phyloP scores from a whole-genome alignment of 2,113 vertebrate genomes.

The Pygoscelis adeliae region DNA sequence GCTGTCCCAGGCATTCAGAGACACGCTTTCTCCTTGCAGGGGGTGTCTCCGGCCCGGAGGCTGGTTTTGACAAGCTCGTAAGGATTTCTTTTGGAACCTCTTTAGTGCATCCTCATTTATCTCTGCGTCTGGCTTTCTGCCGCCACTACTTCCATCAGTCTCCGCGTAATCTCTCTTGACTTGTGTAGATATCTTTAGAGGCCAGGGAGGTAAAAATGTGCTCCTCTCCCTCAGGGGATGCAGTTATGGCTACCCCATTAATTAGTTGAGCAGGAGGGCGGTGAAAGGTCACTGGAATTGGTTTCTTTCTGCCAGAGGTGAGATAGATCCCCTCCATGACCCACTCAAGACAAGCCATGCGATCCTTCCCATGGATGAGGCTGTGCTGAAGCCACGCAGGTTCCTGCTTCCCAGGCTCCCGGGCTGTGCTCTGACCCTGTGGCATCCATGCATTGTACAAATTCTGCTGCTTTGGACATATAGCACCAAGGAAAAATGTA shows the following conservation, averaged over 20 bases:
- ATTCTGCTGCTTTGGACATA: not conserved
- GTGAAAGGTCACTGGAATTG: not conserved
- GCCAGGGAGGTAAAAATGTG: not conserved
- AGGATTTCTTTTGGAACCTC: not conserved
- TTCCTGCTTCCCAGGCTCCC: not conserved
- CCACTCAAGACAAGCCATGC: not conserved
- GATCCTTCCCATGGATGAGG: not conserved
- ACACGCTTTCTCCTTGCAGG: not conserved
- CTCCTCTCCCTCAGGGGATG: not conserved
- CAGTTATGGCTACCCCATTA: not conserved
- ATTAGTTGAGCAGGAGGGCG: not conserved
- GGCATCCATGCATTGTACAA: not conserved
- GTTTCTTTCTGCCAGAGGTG: not conserved
- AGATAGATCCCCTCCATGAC: not conserved
- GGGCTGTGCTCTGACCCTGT: not conserved
- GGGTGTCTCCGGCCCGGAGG: not conserved
- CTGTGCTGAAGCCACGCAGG: not conserved
- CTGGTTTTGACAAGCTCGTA: not conserved
- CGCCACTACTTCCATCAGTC: not conserved
- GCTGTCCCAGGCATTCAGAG: not conserved
- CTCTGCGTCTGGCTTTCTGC: not conserved
- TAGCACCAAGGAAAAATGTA: rapidly evolving
- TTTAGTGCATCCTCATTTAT: not conserved
- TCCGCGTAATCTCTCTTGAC: slow-evolving; percentile 4
- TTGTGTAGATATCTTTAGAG: not conserved